Base-by-base conservation (phyloP, 1,140 invertebrate genomes). In the Ceratoteleas bidentatus region DNA sequence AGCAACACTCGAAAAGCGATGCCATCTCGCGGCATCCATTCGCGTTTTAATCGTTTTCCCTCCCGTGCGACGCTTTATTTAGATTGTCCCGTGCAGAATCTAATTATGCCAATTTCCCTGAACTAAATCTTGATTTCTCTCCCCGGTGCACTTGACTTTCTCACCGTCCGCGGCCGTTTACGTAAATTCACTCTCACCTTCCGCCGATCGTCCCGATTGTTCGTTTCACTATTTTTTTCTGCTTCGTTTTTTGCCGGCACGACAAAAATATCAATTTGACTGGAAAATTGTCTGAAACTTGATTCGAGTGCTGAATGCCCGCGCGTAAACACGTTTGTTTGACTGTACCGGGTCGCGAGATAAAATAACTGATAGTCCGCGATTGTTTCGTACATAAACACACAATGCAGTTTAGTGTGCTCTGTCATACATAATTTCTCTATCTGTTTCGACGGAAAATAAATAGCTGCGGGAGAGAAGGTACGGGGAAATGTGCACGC, bases 111-210 rank as follows among this genome's bases (percentile, higher is more conserved):
- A n/a, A 13, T 33, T 33, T 53, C 24, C 9, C 9, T 53, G 24
- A 53, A 53, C 10, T 53, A 53, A 33, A 53, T 33, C 24, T 33
- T 33, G 16, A 53, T 33, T 53, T 33, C 50, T 53, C 24, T 24
- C 24, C 24, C 24, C 24, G 10, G 50, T 33, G 24, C 49, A 16
- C 49, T 53, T 53, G 16, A 53, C 50, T 53, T 53, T 53, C 50
- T 33, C 50, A 53, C 10, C 33, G 33, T 53, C 50, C 33, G n/a
- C 50, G 33, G 24, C 24, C 33, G 10, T 53, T 53, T 53, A 33
- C 50, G 24, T 53, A 53, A 53, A 53, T 53, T 53, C 11, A 53
- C 50, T 53, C 50, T 53, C 50, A 53, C 50, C 50, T 53, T 53
- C 16, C 6, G 50, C 4, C 24, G 24, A 24, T 24, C 24, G 24